These are phyloP conservation scores for Pan paniscus DNA, from an alignment of 2,113 vertebrate species.

Conservation along the genomic window DNA sequence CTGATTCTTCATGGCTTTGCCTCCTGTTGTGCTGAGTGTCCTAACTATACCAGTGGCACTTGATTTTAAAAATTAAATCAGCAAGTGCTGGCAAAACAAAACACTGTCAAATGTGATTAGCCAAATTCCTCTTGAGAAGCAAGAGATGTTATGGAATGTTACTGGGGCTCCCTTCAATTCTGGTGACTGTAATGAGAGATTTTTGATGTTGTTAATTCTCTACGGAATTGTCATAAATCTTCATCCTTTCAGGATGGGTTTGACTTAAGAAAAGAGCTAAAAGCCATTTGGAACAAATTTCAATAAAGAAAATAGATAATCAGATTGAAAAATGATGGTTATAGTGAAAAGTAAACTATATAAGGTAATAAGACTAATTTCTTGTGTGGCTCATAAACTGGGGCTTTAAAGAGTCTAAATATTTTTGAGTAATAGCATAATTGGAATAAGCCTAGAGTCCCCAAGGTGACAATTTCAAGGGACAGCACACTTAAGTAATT, in stretches of 20 bases:
- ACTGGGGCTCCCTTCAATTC: background rate
- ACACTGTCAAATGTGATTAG: background rate
- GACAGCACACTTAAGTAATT: background rate
- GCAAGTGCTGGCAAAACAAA: background rate
- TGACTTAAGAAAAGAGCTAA: background rate
- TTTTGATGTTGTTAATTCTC: background rate
- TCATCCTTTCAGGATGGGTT: background rate
- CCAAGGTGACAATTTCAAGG: background rate
- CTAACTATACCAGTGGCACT: background rate
- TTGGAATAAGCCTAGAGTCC: background rate
- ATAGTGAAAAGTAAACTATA: background rate
- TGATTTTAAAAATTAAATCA: constrained; percentile 33
- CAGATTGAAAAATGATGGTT: constrained; percentile 10
- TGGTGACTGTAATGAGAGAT: background rate
- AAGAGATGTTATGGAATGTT: background rate
- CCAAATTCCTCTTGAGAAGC: background rate
- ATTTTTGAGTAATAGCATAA: background rate
- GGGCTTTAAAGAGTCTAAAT: background rate
- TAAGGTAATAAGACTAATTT: background rate
- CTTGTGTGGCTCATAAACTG: background rate
- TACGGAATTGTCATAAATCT: background rate
- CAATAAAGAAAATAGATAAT: constrained; percentile 21
- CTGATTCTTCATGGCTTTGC: background rate
- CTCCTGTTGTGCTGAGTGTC: background rate
- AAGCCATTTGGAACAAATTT: background rate